Conservation (phyloP, 2,797 vertebrate species). For the Gadopsis bispinosus region DNA sequence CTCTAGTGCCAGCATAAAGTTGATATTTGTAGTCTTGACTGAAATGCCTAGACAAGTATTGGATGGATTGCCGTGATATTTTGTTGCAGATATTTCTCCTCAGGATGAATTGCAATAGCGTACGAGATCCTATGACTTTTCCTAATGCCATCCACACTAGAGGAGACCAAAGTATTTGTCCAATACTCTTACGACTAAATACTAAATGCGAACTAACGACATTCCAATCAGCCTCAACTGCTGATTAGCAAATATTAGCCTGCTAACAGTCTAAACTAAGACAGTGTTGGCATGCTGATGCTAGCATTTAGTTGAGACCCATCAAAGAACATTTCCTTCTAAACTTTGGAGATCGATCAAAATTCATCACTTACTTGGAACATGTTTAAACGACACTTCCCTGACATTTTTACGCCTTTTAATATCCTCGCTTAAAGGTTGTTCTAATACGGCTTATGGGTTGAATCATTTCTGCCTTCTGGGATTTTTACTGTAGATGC, state of each 20-base stretch:
- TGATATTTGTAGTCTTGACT: too few relatives aligned
- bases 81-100: too few relatives aligned
- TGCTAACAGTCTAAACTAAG: not conserved
- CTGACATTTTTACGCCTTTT: not conserved
- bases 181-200: not conserved
- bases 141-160: too few relatives aligned
- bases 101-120: too few relatives aligned
- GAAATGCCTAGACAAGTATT: too few relatives aligned
- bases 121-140: too few relatives aligned
- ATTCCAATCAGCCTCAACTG: not conserved
- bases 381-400: not conserved
- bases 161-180: too few relatives aligned
- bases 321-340: not conserved
- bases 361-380: not conserved
- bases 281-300: too few relatives aligned
- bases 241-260: not conserved
- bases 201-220: too few relatives aligned
- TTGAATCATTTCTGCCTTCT: not conserved
- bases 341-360: not conserved
- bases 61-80: too few relatives aligned
- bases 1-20: too few relatives aligned
- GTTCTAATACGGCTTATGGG: not conserved
- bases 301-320: not conserved
- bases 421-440: not conserved
- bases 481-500: not conserved